Conservation (phyloP, 2,888 invertebrate species). For the Acleris emargana region DNA sequence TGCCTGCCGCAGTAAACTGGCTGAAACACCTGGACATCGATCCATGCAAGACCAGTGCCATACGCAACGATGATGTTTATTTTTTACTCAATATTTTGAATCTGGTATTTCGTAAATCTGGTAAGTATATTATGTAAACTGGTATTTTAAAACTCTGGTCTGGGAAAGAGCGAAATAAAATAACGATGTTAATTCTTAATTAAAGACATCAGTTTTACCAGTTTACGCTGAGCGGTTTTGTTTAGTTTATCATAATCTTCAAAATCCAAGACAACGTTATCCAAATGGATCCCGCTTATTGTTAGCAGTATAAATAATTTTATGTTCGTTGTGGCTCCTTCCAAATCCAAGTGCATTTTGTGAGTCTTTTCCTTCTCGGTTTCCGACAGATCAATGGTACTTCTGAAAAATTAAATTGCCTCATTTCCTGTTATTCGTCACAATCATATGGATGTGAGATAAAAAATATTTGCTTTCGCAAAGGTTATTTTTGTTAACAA, state of each 20-base stretch:
- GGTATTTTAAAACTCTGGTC: no score
- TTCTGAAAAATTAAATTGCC: conserved; percentile 60
- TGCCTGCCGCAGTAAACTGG: no score
- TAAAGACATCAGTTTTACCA: conserved; percentile 74
- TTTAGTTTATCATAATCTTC: conserved; percentile 89
- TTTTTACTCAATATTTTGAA: no score
- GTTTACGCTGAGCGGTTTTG: conserved; percentile 74
- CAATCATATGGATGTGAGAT: conserved; percentile 18
- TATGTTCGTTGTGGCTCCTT: conserved; percentile 87
- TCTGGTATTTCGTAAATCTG: no score
- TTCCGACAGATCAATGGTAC: conserved; percentile 89
- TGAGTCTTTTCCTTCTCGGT: conserved; percentile 95
- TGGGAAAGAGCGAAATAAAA: no score
- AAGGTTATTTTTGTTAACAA: conserved; percentile 23
- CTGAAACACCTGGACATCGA: no score
- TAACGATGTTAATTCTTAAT: no score
- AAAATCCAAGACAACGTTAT: conserved; percentile 93
- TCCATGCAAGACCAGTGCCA: no score
- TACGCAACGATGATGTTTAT: no score
- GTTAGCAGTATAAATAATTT: conserved; percentile 93
- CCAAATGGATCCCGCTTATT: conserved; percentile 94
- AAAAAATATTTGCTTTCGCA: conserved; percentile 23
- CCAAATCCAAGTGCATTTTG: conserved; percentile 91
- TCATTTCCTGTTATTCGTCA: conserved; percentile 25
- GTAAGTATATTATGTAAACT: no score